Evolutionary conservation across 2,888 invertebrate species (phyloP).

Genomic region (Arge pagana): DNA sequence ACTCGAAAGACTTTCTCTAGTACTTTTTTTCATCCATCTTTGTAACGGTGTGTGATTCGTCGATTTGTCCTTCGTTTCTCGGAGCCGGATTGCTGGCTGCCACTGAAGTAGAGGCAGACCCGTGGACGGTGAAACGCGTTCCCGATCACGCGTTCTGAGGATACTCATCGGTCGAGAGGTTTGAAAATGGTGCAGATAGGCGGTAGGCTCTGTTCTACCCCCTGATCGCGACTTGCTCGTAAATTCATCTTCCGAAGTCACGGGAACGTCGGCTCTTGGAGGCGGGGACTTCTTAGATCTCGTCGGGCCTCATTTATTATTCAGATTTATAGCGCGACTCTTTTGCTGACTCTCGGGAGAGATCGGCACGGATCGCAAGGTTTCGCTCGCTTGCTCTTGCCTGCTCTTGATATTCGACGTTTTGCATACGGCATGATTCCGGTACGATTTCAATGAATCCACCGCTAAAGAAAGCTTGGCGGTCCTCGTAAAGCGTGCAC

Average conservation of each 20-base stretch:
- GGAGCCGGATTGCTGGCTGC: neutral
- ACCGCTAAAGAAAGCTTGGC: conserved; percentile 50
- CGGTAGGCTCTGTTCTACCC: conserved; percentile 9
- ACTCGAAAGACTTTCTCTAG: neutral
- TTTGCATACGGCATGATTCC: conserved; percentile 58
- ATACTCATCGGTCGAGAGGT: neutral
- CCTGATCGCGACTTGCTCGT: conserved; percentile 34
- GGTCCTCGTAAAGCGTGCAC: conserved; percentile 31
- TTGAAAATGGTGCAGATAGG: conserved; percentile 11
- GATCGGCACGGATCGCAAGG: conserved; percentile 46
- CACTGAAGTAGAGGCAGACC: neutral
- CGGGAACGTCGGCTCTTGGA: conserved; percentile 45
- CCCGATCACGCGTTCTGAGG: neutral
- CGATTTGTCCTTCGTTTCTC: conserved; percentile 16
- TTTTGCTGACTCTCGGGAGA: conserved; percentile 50
- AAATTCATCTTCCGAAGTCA: conserved; percentile 55
- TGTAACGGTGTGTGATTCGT: conserved; percentile 13
- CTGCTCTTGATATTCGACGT: conserved; percentile 55
- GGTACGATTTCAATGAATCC: conserved; percentile 51
- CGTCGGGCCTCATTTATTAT: conserved; percentile 58
- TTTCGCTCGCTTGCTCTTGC: conserved; percentile 45
- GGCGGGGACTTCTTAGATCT: conserved; percentile 58
- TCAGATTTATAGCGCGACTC: conserved; percentile 57
- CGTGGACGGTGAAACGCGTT: neutral
- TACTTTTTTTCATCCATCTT: conserved; percentile 10